A percentile compares a stretch with the other conserved stretches of the same genome.
phyloP scores from a whole-genome alignment of 92 coral and sea anemone genomes.

The Hydrozoanthus gracilis region DNA sequence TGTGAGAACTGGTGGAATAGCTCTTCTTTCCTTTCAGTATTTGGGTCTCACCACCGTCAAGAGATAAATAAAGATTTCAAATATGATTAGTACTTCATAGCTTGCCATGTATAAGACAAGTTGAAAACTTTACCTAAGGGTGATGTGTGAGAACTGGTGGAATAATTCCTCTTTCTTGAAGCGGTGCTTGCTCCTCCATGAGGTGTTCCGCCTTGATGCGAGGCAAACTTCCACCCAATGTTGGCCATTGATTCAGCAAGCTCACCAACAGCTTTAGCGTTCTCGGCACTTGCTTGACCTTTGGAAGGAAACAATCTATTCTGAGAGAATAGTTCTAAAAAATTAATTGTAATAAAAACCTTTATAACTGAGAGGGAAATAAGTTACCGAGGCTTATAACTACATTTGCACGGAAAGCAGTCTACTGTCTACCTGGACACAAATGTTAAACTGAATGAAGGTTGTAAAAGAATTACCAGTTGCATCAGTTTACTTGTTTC shows the following conservation, averaged over 20 bases:
- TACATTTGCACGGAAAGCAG: too few relatives aligned
- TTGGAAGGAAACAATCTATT: not conserved
- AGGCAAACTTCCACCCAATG: constrained; percentile 91
- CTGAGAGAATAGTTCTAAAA: not conserved
- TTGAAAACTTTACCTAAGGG: not conserved
- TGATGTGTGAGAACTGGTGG: constrained; percentile 67
- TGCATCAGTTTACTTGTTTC: too few relatives aligned
- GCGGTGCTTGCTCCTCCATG: constrained; percentile 45
- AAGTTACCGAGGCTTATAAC: too few relatives aligned
- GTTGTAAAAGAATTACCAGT: too few relatives aligned
- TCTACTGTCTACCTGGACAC: too few relatives aligned
- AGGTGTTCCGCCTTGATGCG: constrained; percentile 50
- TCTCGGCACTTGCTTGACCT: constrained; percentile 94
- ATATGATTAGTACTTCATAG: not conserved
- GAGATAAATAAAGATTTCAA: too few relatives aligned
- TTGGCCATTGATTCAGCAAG: constrained; percentile 88
- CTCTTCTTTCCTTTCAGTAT: constrained; percentile 60
- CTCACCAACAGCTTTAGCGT: constrained; percentile 87
- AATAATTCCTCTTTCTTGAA: constrained; percentile 76
- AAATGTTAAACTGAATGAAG: too few relatives aligned
- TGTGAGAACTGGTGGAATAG: constrained; percentile 77
- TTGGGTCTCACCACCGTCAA: too few relatives aligned
- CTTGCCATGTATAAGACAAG: not conserved
- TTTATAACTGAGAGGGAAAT: not conserved
- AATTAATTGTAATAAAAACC: not conserved